Evolutionary conservation across 2,888 invertebrate species (phyloP).

Genomic region (Drosophila merina): DNA sequence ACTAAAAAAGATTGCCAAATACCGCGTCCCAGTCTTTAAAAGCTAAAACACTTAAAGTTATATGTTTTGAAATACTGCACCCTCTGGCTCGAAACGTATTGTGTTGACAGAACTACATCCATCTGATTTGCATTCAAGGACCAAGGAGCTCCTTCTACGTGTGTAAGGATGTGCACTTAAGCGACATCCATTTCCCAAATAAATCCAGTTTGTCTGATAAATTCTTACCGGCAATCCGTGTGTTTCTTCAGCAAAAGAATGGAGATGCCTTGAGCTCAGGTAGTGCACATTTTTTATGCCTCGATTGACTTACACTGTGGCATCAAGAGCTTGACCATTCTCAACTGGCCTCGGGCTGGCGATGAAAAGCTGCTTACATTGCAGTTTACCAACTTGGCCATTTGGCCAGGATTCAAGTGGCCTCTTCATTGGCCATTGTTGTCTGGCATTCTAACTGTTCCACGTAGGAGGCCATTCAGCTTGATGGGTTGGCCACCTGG

Average conservation of each 20-base stretch:
- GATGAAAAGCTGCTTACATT: conserved; percentile 24
- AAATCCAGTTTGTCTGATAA: not conserved
- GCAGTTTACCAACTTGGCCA: conserved; percentile 30
- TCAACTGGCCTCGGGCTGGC: conserved; percentile 2
- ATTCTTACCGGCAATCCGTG: not conserved
- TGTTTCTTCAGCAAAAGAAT: not conserved
- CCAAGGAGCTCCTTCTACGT: conserved; percentile 12
- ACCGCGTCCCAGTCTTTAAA: no score
- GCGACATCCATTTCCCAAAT: conserved; percentile 9
- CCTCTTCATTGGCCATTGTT: conserved; percentile 27
- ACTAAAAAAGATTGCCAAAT: no score
- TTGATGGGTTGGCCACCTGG: conserved; percentile 14
- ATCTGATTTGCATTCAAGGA: conserved; percentile 9
- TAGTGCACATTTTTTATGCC: conserved; percentile 37
- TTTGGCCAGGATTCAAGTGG: conserved; percentile 12
- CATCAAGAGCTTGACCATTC: conserved; percentile 6
- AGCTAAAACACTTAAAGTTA: no score
- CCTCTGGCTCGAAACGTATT: no score
- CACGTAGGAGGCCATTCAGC: conserved; percentile 14
- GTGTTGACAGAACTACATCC: not conserved
- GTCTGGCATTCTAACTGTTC: conserved; percentile 28
- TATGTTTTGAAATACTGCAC: no score
- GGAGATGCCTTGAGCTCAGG: conserved; percentile 10
- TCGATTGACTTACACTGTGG: conserved; percentile 41
- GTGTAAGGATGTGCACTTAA: conserved; percentile 16